These are phyloP conservation scores for Leptodirus hochenwartii DNA, from an alignment of 2,888 invertebrate species.

Conservation along the genomic window DNA sequence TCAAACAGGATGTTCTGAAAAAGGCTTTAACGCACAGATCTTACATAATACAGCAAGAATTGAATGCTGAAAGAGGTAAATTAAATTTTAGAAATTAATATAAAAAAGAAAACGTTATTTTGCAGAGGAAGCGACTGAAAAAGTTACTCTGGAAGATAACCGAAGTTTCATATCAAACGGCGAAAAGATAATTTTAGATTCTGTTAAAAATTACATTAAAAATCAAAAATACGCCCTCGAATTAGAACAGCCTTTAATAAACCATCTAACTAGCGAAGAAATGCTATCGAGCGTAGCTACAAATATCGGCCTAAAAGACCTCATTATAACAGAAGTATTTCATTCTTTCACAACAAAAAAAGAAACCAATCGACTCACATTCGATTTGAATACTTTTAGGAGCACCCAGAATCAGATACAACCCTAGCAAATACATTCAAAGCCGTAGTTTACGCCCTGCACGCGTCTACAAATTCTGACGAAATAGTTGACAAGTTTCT, in stretches of 20 bases:
- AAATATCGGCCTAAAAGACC: conserved; percentile 66
- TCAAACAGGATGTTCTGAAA: conserved; percentile 48
- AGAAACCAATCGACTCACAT: too few species aligned
- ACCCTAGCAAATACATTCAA: conserved; percentile 57
- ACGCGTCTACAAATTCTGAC: conserved; percentile 38
- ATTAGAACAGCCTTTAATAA: conserved; percentile 47
- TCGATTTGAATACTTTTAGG: conserved; percentile 29
- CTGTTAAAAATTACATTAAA: conserved; percentile 37
- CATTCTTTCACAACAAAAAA: too few species aligned
- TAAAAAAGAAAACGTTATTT: too few species aligned
- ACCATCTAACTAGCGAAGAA: conserved; percentile 44
- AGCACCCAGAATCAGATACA: conserved; percentile 44
- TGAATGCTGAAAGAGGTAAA: conserved; percentile 31
- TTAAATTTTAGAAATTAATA: not conserved
- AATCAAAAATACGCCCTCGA: conserved; percentile 59
- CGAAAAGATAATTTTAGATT: conserved; percentile 40
- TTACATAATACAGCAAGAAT: conserved; percentile 52
- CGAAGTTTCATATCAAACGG: conserved; percentile 48
- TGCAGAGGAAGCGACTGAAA: not conserved
- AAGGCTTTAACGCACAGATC: conserved; percentile 66
- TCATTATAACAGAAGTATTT: conserved; percentile 61
- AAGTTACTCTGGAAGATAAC: conserved; percentile 35
- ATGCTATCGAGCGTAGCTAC: conserved; percentile 51
- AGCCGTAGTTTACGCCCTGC: conserved; percentile 65
- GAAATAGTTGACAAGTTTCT: conserved; percentile 58